phyloP scores from a whole-genome alignment of 1,140 invertebrate species.

The Anastatus disparis region DNA sequence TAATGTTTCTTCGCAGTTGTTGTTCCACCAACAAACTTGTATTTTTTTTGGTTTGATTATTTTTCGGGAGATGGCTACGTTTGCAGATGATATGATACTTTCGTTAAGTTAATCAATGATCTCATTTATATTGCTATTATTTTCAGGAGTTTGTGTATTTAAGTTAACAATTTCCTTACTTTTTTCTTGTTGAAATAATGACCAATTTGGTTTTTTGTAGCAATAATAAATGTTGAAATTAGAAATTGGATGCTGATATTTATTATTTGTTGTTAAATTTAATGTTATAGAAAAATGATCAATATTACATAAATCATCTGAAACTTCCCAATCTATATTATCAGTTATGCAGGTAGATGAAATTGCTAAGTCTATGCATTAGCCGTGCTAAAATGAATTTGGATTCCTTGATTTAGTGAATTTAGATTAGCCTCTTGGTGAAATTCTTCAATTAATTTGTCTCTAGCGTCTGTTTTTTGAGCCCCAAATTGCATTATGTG shows the following conservation, averaged over 20 bases:
- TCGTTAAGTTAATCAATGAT: background rate
- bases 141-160: background rate
- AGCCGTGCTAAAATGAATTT: background rate
- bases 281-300: slow-evolving; percentile 53
- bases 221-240: slow-evolving; percentile 42
- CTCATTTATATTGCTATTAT: background rate
- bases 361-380: background rate
- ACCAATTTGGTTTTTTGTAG: slow-evolving; percentile 48
- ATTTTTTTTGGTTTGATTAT: slow-evolving; percentile 38
- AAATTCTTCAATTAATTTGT: slow-evolving; percentile 49
- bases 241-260: background rate
- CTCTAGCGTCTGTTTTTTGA: slow-evolving; percentile 49
- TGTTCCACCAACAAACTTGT: slow-evolving; percentile 54
- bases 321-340: slow-evolving; percentile 48
- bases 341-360: slow-evolving; percentile 11
- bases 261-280: slow-evolving; percentile 1
- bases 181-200: slow-evolving; percentile 32
- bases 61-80: slow-evolving; percentile 44
- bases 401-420: slow-evolving; percentile 45
- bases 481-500: slow-evolving; percentile 51
- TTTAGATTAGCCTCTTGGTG: slow-evolving; percentile 35
- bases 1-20: slow-evolving; percentile 47
- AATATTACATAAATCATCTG: slow-evolving; percentile 48
- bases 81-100: too few relatives aligned
- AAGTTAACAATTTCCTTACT: background rate